Conservation (phyloP, 1,140 invertebrate species). For the Cecropterus lyciades region DNA sequence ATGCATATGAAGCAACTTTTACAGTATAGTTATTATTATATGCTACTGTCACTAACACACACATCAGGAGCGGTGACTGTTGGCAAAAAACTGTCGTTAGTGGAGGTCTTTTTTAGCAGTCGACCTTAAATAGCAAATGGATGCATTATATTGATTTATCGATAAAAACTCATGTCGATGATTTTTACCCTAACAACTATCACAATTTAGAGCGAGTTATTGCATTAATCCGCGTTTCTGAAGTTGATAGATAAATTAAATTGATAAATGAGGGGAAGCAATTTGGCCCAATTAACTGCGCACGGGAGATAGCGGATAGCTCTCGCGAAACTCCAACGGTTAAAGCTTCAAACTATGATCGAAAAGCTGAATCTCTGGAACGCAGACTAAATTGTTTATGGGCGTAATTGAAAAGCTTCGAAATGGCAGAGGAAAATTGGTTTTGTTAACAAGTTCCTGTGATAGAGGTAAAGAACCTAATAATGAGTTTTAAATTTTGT, state of each 20-base stretch:
- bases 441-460: constrained; percentile 9
- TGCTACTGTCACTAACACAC: no score
- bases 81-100: no score
- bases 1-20: no score
- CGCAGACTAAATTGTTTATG: constrained; percentile 10
- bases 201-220: no score
- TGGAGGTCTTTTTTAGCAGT: no score
- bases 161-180: no score
- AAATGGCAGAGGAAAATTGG: constrained; percentile 1
- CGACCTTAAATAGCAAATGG: no score
- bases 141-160: no score
- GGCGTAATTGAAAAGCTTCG: constrained; percentile 18
- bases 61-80: no score
- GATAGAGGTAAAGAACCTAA: neutral
- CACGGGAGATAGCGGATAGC: constrained; percentile 36
- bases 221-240: constrained; percentile 15
- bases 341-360: constrained; percentile 31
- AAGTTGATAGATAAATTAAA: constrained; percentile 56
- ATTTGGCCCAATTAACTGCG: constrained; percentile 50
- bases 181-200: no score
- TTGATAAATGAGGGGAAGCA: constrained; percentile 48
- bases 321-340: constrained; percentile 10
- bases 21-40: no score
- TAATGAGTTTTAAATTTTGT: neutral
- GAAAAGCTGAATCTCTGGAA: constrained; percentile 13